Conservation (phyloP, 2,888 invertebrate species). For the Ferrisia virgata region DNA sequence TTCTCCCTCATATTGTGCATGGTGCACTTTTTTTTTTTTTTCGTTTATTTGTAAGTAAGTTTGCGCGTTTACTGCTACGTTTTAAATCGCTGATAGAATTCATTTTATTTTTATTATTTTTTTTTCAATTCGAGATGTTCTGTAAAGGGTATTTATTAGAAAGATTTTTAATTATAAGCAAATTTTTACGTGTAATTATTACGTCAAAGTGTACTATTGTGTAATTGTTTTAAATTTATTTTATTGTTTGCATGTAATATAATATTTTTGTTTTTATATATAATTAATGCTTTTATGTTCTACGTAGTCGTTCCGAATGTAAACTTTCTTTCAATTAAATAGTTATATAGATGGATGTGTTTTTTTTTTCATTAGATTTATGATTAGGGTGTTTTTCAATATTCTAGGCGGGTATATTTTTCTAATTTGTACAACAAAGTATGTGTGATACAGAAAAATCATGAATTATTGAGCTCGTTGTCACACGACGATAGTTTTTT, state of each 20-base stretch:
- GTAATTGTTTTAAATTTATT: background rate
- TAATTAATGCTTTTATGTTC: background rate
- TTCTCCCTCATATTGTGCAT: background rate
- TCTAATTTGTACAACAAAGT: too few species aligned
- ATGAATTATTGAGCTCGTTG: too few species aligned
- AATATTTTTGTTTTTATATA: slow-evolving; percentile 5
- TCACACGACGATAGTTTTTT: too few species aligned
- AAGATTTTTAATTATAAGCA: background rate
- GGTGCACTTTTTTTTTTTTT: background rate
- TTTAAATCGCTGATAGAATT: background rate
- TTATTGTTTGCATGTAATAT: slow-evolving; percentile 11
- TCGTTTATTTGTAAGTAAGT: background rate
- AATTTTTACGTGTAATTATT: background rate
- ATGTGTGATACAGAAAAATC: too few species aligned
- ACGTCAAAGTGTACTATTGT: background rate
- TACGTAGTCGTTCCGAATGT: slow-evolving; percentile 11
- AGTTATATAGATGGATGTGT: background rate
- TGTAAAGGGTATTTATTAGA: background rate
- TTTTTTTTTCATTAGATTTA: background rate
- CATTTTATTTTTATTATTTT: too few species aligned
- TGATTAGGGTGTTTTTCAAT: too few species aligned
- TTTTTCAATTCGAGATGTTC: background rate
- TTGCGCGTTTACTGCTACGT: background rate
- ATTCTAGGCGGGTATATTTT: too few species aligned
- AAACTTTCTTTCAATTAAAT: slow-evolving; percentile 18